phyloP scores from a whole-genome alignment of 2,113 vertebrate species.

The Petrocephalus zakoni region DNA sequence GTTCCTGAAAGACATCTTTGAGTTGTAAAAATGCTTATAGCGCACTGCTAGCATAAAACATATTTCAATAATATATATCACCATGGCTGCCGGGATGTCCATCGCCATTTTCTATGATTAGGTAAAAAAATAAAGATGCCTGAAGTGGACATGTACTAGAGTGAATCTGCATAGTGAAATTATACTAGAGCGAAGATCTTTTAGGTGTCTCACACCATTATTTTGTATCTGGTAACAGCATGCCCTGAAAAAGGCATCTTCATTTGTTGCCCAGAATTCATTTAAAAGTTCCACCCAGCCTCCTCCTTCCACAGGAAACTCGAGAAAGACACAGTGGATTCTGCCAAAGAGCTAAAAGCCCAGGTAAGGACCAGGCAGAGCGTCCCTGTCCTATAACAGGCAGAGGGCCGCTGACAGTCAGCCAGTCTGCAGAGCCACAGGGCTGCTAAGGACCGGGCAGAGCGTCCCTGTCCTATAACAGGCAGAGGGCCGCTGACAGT shows the following conservation, averaged over 20 bases:
- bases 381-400: not conserved
- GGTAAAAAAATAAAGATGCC: not conserved
- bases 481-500: not conserved
- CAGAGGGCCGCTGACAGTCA: not conserved
- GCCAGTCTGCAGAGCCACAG: not conserved
- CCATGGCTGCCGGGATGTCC: not conserved
- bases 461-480: not conserved
- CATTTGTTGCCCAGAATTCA: not conserved
- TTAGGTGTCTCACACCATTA: not conserved
- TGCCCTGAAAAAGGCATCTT: not conserved
- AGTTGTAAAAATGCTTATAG: not conserved
- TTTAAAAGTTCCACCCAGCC: not conserved
- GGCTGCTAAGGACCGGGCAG: not conserved
- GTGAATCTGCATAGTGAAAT: not conserved
- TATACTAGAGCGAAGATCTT: not conserved
- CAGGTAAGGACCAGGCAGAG: not conserved
- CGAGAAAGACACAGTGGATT: not conserved
- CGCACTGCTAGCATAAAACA: not conserved
- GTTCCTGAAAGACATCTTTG: not conserved
- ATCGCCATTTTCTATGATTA: not conserved
- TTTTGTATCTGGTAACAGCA: not conserved
- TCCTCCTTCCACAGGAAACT: not conserved
- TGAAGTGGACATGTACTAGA: not conserved
- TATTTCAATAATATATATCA: not conserved
- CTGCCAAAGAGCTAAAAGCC: not conserved